Conservation (phyloP, 2,113 vertebrate species). For the Syrrhaptes paradoxus region DNA sequence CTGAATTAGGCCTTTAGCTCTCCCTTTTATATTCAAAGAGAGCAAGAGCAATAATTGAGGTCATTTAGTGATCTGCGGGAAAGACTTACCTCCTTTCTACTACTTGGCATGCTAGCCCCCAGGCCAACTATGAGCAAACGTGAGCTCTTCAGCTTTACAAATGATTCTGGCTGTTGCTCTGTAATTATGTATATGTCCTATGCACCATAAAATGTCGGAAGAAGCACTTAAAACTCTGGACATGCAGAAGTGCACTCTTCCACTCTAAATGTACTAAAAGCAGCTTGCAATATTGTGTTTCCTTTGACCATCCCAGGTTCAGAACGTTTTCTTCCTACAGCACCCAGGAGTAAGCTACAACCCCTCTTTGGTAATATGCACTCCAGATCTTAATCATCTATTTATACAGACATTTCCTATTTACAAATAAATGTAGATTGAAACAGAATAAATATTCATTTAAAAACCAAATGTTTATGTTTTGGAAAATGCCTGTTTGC, state of each 20-base stretch:
- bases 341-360: background rate
- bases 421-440: slow-evolving; percentile 54
- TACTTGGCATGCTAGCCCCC: background rate
- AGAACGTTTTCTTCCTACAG: slow-evolving; percentile 13
- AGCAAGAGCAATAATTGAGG: background rate
- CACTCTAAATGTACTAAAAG: background rate
- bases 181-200: background rate
- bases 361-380: background rate
- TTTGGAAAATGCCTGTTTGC: slow-evolving; percentile 60
- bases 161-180: background rate
- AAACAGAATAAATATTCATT: slow-evolving; percentile 45
- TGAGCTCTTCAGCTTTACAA: background rate
- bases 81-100: background rate
- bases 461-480: slow-evolving; percentile 45
- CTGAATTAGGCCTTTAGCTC: background rate
- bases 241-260: background rate
- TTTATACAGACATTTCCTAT: slow-evolving; percentile 64
- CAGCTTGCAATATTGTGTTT: background rate
- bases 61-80: background rate
- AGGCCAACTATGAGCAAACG: background rate
- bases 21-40: background rate
- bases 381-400: slow-evolving; percentile 49
- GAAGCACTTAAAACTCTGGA: background rate
- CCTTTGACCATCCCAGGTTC: background rate
- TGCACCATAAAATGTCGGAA: background rate